These are phyloP conservation scores for Ammodytes dubius DNA, from an alignment of 2,113 vertebrate species.

Conservation along the genomic window DNA sequence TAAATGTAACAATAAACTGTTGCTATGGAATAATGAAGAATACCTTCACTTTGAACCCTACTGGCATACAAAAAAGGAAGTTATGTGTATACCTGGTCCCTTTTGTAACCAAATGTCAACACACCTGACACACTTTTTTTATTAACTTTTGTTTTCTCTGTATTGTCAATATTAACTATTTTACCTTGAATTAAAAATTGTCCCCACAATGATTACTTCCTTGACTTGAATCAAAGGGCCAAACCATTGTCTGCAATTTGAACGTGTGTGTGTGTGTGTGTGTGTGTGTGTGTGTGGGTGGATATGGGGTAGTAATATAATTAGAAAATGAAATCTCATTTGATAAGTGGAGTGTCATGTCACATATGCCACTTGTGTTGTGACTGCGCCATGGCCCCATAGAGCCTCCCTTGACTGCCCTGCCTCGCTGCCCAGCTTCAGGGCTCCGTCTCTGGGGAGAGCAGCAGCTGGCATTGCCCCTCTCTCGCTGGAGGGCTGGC, in stretches of 20 bases:
- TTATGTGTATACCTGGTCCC: no score
- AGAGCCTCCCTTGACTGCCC: constrained; percentile 59
- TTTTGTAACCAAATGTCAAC: background rate
- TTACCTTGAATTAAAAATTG: background rate
- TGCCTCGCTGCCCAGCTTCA: constrained; percentile 80
- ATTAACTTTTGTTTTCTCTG: background rate
- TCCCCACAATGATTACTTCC: background rate
- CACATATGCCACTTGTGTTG: constrained; percentile 76
- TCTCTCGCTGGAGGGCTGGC: constrained; percentile 79
- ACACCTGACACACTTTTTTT: background rate
- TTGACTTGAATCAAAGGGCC: constrained; percentile 10
- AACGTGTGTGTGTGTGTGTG: constrained; percentile 12
- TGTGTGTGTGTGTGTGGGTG: constrained; percentile 16
- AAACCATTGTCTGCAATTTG: constrained; percentile 27
- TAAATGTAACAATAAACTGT: background rate
- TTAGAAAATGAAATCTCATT: constrained; percentile 62
- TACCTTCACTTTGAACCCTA: background rate
- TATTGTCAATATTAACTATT: background rate
- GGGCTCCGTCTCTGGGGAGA: constrained; percentile 78
- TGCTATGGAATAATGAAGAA: background rate
- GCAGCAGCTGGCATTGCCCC: constrained; percentile 81
- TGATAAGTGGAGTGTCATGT: constrained; percentile 70
- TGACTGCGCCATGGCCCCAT: constrained; percentile 60
- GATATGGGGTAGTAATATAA: constrained; percentile 30
- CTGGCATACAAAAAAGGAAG: background rate